Conservation (phyloP, 2,888 invertebrate species). For the Tubulanus polymorphus region DNA sequence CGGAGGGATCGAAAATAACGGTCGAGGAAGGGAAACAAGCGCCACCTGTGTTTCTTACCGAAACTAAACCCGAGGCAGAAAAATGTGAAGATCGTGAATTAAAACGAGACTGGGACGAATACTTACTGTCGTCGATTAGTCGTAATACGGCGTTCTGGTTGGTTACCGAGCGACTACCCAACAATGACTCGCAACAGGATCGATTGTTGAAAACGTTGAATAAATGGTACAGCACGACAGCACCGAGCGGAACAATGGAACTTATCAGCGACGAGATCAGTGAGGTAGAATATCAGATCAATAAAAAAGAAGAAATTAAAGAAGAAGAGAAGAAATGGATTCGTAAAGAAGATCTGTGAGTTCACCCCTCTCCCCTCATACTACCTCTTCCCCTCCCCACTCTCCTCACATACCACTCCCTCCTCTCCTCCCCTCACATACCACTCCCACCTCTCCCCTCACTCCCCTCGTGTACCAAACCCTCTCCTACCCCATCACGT, state of each 20-base stretch:
- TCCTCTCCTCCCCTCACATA: too few relatives aligned
- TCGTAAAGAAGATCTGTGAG: constrained; percentile 33
- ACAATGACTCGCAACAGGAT: constrained; percentile 26
- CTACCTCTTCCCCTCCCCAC: too few relatives aligned
- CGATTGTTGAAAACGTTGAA: constrained; percentile 31
- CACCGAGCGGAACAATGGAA: constrained; percentile 38
- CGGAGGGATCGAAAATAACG: not conserved
- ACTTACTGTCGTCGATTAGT: constrained; percentile 44
- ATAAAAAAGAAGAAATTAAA: constrained; percentile 19
- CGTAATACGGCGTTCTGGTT: constrained; percentile 50
- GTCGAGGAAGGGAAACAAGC: not conserved
- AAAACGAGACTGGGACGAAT: constrained; percentile 44
- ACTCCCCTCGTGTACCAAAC: too few relatives aligned
- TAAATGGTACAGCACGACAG: constrained; percentile 37
- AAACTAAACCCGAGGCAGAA: constrained; percentile 10
- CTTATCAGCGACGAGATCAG: constrained; percentile 37
- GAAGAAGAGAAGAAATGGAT: constrained; percentile 23
- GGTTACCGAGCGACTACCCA: constrained; percentile 34
- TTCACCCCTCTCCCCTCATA: not conserved
- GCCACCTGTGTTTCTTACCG: constrained; percentile 3
- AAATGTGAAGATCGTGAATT: constrained; percentile 20
- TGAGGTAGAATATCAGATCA: constrained; percentile 23
- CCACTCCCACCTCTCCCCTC: too few relatives aligned
- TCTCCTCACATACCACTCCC: too few relatives aligned
- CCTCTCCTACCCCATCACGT: too few relatives aligned